Conservation (phyloP, 2,797 vertebrate species). For the Austrolebias charrua region DNA sequence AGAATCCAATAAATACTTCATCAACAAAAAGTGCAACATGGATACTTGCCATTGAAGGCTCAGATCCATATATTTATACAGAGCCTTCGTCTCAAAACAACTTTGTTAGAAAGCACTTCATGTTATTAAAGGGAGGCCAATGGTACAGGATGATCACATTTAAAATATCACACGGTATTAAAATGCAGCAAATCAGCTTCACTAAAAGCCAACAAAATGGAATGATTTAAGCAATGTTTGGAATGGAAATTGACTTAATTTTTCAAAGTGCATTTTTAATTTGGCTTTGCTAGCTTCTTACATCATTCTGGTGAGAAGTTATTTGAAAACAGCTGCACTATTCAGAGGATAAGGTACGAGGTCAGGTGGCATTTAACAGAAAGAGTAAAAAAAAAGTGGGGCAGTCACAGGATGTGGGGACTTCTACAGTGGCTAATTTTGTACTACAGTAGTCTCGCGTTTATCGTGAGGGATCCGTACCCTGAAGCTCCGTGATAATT, state of each 20-base stretch:
- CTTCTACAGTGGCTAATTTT: slow-evolving; percentile 31
- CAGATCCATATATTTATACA: slow-evolving; percentile 38
- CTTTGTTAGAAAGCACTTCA: slow-evolving; percentile 54
- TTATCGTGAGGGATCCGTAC: too few species aligned
- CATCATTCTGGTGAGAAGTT: slow-evolving; percentile 37
- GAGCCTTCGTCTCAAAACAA: slow-evolving; percentile 25
- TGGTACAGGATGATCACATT: slow-evolving; percentile 19
- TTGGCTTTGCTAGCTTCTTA: slow-evolving; percentile 12
- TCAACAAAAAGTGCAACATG: slow-evolving; percentile 36
- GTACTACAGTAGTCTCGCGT: too few species aligned
- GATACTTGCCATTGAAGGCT: slow-evolving; percentile 25
- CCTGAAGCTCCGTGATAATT: too few species aligned
- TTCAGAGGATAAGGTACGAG: slow-evolving; percentile 47
- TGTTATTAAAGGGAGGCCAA: slow-evolving; percentile 48
- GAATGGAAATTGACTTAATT: slow-evolving; percentile 44
- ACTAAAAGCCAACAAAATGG: slow-evolving; percentile 35
- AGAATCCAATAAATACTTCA: slow-evolving; percentile 46
- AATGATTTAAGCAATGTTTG: slow-evolving; percentile 39
- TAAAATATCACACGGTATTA: slow-evolving; percentile 20
- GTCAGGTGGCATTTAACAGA: slow-evolving; percentile 47
- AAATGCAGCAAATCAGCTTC: slow-evolving; percentile 24
- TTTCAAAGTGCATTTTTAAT: slow-evolving; percentile 50
- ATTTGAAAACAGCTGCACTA: slow-evolving; percentile 44
- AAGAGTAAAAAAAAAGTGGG: slow-evolving; percentile 46
- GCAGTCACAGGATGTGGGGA: slow-evolving; percentile 58